phyloP scores from a whole-genome alignment of 2,888 invertebrate species.

The Dolomedes plantarius region DNA sequence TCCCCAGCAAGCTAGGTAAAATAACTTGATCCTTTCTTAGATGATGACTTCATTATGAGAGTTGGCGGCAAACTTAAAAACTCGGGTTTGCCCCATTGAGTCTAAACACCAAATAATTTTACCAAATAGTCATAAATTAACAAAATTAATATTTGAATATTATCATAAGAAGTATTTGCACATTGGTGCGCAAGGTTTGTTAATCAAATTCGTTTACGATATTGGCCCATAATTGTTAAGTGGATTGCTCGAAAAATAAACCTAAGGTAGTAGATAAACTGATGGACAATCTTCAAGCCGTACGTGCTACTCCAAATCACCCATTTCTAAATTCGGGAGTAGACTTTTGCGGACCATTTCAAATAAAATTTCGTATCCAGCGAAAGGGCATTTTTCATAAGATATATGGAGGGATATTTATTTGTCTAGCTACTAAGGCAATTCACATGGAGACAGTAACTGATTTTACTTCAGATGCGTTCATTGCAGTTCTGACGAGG shows the following conservation, averaged over 20 bases:
- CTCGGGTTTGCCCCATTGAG: no score
- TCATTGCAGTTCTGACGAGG: neutral
- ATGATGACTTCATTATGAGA: neutral
- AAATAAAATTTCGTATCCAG: neutral
- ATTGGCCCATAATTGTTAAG: neutral
- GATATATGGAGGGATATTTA: neutral
- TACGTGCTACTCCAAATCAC: slow-evolving; percentile 10
- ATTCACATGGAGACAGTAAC: neutral
- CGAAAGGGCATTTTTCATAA: neutral
- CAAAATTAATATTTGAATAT: neutral
- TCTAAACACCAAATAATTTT: neutral
- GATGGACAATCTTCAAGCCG: neutral
- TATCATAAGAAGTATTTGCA: neutral
- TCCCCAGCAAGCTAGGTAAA: neutral
- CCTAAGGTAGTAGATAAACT: neutral
- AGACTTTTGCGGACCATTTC: slow-evolving; percentile 39
- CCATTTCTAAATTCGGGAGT: slow-evolving; percentile 10
- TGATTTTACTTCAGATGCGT: slow-evolving; percentile 21
- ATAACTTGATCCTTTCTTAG: slow-evolving; percentile 10
- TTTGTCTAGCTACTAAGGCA: neutral
- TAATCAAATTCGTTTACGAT: neutral
- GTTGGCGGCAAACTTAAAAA: neutral
- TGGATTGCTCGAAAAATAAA: slow-evolving; percentile 2
- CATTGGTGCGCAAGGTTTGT: neutral
- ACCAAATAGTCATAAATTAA: neutral